phyloP scores from a whole-genome alignment of 53 echinoderm and acorn worm genomes.

The Arbacia lixula region DNA sequence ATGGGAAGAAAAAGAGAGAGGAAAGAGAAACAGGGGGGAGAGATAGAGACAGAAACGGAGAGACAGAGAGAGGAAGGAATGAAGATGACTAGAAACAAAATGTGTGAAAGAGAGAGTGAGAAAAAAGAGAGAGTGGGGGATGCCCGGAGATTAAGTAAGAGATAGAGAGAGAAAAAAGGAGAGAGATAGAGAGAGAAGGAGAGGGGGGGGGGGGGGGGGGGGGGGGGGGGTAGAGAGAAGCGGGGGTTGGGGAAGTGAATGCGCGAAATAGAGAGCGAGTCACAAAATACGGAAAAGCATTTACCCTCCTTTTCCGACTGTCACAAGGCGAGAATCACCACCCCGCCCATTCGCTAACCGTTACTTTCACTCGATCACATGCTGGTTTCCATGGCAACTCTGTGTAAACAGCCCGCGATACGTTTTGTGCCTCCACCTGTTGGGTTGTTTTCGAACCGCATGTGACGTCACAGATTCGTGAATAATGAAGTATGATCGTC shows the following conservation, averaged over 20 bases:
- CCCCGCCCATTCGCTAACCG: background rate
- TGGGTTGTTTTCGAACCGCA: background rate
- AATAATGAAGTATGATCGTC: background rate
- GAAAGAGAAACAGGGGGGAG: background rate
- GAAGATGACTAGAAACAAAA: too few relatives aligned
- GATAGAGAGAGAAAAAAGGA: too few relatives aligned
- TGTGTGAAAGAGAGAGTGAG: too few relatives aligned
- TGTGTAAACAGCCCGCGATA: background rate
- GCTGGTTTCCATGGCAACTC: background rate
- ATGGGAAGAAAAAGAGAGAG: background rate
- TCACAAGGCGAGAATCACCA: too few relatives aligned
- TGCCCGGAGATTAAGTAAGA: too few relatives aligned
- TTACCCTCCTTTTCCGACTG: background rate
- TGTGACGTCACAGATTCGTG: background rate
- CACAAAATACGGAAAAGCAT: background rate
- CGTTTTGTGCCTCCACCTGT: constrained; percentile 7
- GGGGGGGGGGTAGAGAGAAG: background rate
- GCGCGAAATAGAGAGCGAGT: background rate
- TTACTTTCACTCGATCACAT: background rate
- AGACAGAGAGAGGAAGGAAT: background rate
- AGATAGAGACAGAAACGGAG: background rate
- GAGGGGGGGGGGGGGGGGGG: background rate
- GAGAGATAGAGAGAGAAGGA: background rate
- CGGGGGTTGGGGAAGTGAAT: background rate
- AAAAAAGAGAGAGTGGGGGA: too few relatives aligned